Conservation (phyloP, 2,797 vertebrate genomes). For the Falco biarmicus region DNA sequence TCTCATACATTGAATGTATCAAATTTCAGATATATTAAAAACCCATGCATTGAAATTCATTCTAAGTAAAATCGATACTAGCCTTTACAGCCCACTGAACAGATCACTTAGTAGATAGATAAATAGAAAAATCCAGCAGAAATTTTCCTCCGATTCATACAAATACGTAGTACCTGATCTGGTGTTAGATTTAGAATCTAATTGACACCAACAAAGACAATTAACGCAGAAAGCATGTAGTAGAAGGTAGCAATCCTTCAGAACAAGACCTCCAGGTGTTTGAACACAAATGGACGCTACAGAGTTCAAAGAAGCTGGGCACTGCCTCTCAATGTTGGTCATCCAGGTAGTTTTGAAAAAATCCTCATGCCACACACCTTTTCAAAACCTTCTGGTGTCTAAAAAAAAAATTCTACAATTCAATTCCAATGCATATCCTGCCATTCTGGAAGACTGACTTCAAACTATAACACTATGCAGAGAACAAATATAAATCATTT, state of each 20-base stretch:
- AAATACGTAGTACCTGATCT: background rate
- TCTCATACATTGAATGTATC: background rate
- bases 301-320: background rate
- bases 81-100: background rate
- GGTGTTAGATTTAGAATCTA: background rate
- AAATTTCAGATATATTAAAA: background rate
- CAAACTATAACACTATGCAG: background rate
- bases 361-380: background rate
- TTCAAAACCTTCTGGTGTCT: background rate
- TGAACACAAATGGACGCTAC: background rate
- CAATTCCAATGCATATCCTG: background rate
- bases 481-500: background rate
- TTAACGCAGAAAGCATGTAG: background rate
- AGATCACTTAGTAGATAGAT: background rate
- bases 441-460: background rate
- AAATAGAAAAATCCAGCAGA: background rate
- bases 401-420: background rate
- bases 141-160: background rate
- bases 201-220: background rate
- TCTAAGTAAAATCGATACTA: background rate
- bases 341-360: background rate
- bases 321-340: background rate
- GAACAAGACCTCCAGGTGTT: background rate
- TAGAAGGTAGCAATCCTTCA: background rate
- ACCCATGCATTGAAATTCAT: fast-evolving